Percentiles rank a stretch among this genome's conserved stretches.
Evolutionary conservation across 2,113 vertebrate genomes (phyloP).

Genomic region (Chrysemys picta): DNA sequence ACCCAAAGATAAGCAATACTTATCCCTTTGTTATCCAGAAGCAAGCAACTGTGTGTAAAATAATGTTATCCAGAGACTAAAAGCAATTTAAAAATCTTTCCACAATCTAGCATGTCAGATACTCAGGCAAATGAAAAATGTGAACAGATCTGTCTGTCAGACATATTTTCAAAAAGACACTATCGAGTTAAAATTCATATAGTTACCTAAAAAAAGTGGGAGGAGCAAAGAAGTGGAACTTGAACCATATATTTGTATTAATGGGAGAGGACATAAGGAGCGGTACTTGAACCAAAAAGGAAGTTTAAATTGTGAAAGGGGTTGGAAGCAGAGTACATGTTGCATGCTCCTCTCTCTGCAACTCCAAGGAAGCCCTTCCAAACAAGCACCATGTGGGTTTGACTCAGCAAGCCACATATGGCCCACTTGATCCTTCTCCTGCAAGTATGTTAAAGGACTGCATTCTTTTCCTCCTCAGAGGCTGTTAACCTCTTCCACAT

Average conservation of each 20-base stretch:
- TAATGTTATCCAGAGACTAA: rapidly evolving
- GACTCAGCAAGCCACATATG: neutral
- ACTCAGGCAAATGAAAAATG: rapidly evolving
- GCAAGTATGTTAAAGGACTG: neutral
- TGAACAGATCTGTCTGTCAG: rapidly evolving
- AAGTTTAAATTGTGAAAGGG: neutral
- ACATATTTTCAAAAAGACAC: neutral
- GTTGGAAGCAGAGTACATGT: neutral
- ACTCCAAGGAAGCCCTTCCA: neutral
- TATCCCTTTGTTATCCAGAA: neutral
- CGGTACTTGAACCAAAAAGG: neutral
- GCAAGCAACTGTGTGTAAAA: neutral
- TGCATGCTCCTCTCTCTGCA: rapidly evolving
- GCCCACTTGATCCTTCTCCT: neutral
- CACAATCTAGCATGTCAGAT: rapidly evolving
- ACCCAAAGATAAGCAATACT: neutral
- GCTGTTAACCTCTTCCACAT: neutral
- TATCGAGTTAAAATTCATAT: rapidly evolving
- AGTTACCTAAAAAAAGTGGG: rapidly evolving
- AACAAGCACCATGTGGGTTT: neutral
- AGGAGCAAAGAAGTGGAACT: neutral
- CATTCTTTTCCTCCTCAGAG: neutral
- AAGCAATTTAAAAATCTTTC: neutral
- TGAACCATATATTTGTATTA: rapidly evolving
- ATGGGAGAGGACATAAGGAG: neutral